Base-by-base conservation (phyloP, 2,113 vertebrate genomes). In the Suncus etruscus region DNA sequence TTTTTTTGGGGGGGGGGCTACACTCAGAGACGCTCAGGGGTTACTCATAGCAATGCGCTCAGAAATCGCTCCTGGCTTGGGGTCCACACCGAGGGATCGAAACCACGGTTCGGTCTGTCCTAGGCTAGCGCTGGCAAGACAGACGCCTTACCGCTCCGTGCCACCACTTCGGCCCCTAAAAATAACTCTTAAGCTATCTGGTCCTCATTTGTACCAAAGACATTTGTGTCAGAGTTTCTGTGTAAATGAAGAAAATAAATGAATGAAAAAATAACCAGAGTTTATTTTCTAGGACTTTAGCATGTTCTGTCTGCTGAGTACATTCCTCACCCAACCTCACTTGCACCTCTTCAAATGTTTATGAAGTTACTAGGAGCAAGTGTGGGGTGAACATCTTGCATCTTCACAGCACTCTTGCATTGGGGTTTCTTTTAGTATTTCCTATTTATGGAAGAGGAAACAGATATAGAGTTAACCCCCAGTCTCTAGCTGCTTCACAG, bases 151-250 rank as follows among this genome's bases (percentile, higher is more conserved):
- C 39, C 5, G 39, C 39, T 39, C 39, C 39, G 39, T 39, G 39
- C 5, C 39, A 39, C 39, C 39, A 39, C 39, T 39, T 39, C 39
- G 5, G 39, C 39, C 39, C 39, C 39, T 39, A 39, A 69, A 96
- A 93, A 83, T 69, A 95, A 96, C 87, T 95, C 92, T 75, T 93
- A 92, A 95, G 80, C 94, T 95, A 92, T 94, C 95, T 96, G 93
- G 74, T 91, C 91, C 94, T 96, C 94, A 83, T 90, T 86, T 87
- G 47, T 63, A n/a, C 61, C 10, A 79, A 95, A 92, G 39, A 70
- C 16, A 78, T 2, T 0, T 0, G 16, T 58, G 54, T 92, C 54
- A 91, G 48, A 91, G 72, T 85, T 29, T 66, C 69, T 39, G 51
- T 0, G 12, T 8, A 90, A 77, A 50, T 70, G 83, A 45, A 69